phyloP scores from a whole-genome alignment of 2,797 vertebrate species.

The Erithacus rubecula region DNA sequence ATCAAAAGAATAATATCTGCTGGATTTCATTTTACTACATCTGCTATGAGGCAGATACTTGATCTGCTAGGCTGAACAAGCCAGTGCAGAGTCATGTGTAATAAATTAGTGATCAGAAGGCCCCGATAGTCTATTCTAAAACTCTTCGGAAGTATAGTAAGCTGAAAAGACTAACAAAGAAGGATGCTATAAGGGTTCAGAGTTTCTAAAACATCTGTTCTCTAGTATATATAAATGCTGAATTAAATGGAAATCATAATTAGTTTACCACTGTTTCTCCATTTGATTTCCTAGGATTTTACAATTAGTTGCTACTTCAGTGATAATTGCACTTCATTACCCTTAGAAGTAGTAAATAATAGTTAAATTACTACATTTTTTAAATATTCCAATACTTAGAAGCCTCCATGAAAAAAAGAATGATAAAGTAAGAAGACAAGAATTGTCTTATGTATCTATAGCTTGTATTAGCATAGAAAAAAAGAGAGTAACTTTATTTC shows the following conservation, averaged over 20 bases:
- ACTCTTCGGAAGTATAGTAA: neutral
- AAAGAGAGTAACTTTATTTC: neutral
- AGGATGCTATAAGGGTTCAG: neutral
- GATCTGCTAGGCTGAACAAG: neutral
- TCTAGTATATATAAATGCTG: neutral
- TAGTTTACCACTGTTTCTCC: neutral
- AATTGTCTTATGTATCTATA: neutral
- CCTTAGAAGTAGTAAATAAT: neutral
- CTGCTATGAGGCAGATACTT: neutral
- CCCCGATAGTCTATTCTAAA: neutral
- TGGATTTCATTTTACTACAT: constrained; percentile 20
- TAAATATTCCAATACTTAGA: neutral
- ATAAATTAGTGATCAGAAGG: constrained; percentile 25
- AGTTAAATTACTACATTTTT: neutral
- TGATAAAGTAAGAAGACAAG: neutral
- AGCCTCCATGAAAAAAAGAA: neutral
- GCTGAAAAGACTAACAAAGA: neutral
- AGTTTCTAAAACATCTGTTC: neutral
- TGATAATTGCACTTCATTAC: neutral
- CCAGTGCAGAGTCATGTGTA: neutral
- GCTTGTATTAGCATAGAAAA: neutral
- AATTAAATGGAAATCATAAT: neutral
- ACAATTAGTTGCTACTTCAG: neutral
- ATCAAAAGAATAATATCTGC: constrained; percentile 2
- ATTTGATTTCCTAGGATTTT: neutral